Conservation (phyloP, 2,888 invertebrate genomes). For the Acleris emargana region DNA sequence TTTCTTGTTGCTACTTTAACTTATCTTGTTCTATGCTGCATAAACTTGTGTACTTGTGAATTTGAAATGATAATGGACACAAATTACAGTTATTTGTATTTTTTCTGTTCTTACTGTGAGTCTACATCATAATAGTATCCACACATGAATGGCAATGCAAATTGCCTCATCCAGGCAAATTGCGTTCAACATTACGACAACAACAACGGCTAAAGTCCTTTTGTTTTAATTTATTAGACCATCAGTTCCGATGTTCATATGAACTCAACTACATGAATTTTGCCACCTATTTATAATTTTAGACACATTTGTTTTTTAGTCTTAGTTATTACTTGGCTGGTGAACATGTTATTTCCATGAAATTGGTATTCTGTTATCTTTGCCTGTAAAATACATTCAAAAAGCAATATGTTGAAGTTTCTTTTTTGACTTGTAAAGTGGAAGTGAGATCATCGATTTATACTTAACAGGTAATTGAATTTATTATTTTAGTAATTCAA, state of each 20-base stretch:
- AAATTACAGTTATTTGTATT: background rate
- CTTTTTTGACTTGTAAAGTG: background rate
- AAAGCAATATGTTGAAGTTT: background rate
- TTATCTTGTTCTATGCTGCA: too few relatives aligned
- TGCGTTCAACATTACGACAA: conserved; percentile 8
- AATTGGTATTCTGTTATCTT: background rate
- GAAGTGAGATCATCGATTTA: too few relatives aligned
- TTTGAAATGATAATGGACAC: background rate
- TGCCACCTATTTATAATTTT: conserved; percentile 1
- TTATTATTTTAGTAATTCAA: too few relatives aligned
- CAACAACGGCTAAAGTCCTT: background rate
- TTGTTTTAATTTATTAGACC: conserved; percentile 17
- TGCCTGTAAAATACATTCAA: background rate
- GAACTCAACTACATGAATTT: background rate
- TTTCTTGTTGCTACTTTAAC: too few relatives aligned
- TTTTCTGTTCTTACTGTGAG: background rate
- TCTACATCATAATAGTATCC: conserved; percentile 3
- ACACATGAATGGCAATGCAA: conserved; percentile 16
- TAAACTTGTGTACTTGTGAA: too few relatives aligned
- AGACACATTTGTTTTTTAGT: conserved; percentile 7
- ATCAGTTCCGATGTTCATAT: background rate
- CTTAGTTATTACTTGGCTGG: conserved; percentile 11
- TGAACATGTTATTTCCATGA: conserved; percentile 8
- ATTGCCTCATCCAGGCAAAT: conserved; percentile 23
- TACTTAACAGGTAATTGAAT: too few relatives aligned